A percentile compares a stretch with the other conserved stretches of the same genome.
Conservation (phyloP, 35 echinoderm and acorn worm species). For the Apostichopus californicus region DNA sequence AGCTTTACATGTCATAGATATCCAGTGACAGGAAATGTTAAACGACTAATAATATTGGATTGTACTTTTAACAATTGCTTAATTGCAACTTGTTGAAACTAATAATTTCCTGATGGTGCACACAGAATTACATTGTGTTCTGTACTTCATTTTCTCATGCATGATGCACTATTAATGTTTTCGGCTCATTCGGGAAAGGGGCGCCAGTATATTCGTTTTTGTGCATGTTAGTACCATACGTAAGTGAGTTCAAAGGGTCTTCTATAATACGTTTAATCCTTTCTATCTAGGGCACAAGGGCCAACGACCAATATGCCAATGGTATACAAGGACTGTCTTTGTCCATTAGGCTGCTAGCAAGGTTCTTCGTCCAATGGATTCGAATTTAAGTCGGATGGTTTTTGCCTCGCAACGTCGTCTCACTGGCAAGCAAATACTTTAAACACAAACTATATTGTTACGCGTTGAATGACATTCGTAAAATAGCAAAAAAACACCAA, state of each 20-base stretch:
- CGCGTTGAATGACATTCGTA: too few relatives aligned
- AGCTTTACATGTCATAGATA: neutral
- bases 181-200: neutral
- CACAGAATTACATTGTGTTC: neutral
- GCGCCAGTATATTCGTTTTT: neutral
- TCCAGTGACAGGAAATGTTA: neutral
- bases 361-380: too few relatives aligned
- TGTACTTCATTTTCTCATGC: neutral
- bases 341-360: too few relatives aligned
- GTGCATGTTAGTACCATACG: neutral
- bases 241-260: neutral
- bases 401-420: too few relatives aligned
- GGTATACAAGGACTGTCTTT: neutral
- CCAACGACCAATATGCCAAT: neutral
- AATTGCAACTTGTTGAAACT: conserved; percentile 2
- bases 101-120: conserved; percentile 8
- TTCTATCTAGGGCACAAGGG: neutral
- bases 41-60: neutral
- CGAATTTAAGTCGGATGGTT: too few relatives aligned
- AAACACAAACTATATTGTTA: too few relatives aligned
- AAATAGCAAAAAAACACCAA: too few relatives aligned
- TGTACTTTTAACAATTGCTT: conserved; percentile 32
- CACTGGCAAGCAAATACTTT: too few relatives aligned
- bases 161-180: too few relatives aligned
- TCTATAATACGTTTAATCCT: neutral